Conservation (phyloP, 2,888 invertebrate genomes). For the Ochropleura leucogaster region DNA sequence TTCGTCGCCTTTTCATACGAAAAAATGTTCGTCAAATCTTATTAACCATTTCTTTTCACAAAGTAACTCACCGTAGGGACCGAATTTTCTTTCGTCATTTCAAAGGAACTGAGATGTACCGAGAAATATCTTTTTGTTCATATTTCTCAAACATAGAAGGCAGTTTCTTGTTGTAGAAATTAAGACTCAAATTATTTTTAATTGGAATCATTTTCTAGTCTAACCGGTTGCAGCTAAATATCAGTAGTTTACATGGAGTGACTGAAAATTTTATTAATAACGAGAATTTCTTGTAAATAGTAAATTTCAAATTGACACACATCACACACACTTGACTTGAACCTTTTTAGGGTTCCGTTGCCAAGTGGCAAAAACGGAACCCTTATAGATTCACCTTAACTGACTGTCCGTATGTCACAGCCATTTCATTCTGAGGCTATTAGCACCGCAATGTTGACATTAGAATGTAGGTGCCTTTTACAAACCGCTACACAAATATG, state of each 20-base stretch:
- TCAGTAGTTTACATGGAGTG: background rate
- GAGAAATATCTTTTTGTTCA: conserved; percentile 7
- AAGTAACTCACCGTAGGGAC: conserved; percentile 25
- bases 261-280: background rate
- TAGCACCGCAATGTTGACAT: no score
- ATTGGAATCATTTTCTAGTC: background rate
- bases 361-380: no score
- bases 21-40: conserved; percentile 35
- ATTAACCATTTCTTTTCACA: conserved; percentile 40
- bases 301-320: background rate
- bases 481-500: no score
- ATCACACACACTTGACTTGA: background rate
- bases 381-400: no score
- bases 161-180: background rate
- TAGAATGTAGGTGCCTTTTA: no score
- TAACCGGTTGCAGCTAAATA: background rate
- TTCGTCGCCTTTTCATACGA: conserved; percentile 24
- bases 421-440: no score
- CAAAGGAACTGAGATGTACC: conserved; percentile 19
- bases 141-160: background rate
- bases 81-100: conserved; percentile 24
- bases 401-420: no score
- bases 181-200: background rate
- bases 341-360: background rate
- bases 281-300: background rate